Conservation (phyloP, 1,140 invertebrate species). For the Matsumurasca onukii region DNA sequence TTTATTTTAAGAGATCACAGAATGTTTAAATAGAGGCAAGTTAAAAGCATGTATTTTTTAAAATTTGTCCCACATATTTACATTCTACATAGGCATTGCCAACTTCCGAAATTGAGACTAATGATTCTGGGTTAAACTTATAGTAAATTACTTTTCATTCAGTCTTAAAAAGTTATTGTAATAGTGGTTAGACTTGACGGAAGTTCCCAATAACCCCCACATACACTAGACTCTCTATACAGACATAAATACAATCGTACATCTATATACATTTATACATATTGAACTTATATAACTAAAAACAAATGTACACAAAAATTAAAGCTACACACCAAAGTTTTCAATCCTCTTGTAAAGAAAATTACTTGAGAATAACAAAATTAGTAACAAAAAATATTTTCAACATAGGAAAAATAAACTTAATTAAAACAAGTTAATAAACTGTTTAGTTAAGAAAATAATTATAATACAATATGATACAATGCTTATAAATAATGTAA, state of each 20-base stretch:
- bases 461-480: slow-evolving; percentile 17
- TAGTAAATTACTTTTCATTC: too few species aligned
- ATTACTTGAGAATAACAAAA: slow-evolving; percentile 2
- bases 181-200: too few species aligned
- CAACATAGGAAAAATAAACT: slow-evolving; percentile 7
- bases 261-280: slow-evolving; percentile 16
- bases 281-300: slow-evolving; percentile 26
- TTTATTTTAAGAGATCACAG: too few species aligned
- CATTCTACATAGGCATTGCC: too few species aligned
- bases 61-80: too few species aligned
- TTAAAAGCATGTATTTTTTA: too few species aligned
- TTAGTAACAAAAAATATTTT: slow-evolving; percentile 27
- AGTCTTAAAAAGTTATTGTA: too few species aligned
- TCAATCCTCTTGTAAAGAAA: background rate
- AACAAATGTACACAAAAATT: slow-evolving; percentile 34
- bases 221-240: background rate
- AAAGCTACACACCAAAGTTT: slow-evolving; percentile 35
- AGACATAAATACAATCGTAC: slow-evolving; percentile 22
- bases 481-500: background rate
- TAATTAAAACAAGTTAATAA: slow-evolving; percentile 22
- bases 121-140: too few species aligned
- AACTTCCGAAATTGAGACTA: too few species aligned
- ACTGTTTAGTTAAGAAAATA: slow-evolving; percentile 10
- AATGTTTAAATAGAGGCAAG: too few species aligned
- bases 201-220: background rate